Conservation (phyloP, 2,113 vertebrate genomes). For the Scopus umbretta region DNA sequence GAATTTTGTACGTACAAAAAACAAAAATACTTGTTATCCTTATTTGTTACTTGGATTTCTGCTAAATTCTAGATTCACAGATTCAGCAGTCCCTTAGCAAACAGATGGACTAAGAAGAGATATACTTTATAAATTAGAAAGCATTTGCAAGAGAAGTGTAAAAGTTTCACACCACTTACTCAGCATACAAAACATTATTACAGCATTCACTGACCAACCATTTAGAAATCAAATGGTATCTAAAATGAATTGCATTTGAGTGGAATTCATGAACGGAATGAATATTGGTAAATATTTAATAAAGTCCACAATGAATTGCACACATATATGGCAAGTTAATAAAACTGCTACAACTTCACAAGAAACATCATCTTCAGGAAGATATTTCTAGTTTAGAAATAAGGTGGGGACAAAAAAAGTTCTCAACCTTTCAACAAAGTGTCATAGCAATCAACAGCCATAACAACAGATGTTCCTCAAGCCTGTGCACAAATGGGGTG, state of each 20-base stretch:
- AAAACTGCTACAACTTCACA: background rate
- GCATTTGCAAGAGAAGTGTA: background rate
- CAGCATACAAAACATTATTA: background rate
- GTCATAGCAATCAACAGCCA: background rate
- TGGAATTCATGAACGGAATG: no score
- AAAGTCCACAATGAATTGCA: background rate
- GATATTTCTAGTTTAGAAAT: background rate
- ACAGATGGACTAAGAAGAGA: background rate
- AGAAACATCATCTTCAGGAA: background rate
- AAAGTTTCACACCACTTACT: background rate
- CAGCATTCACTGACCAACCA: background rate
- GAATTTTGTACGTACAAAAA: background rate
- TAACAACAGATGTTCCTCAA: background rate
- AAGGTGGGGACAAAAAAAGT: background rate
- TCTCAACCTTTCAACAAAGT: background rate
- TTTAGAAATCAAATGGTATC: background rate
- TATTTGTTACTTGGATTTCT: background rate
- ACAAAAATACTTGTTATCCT: fast-evolving
- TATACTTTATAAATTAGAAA: background rate
- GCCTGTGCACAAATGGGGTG: background rate
- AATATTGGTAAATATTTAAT: no score
- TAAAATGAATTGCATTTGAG: background rate
- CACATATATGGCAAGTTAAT: background rate
- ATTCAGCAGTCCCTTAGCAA: background rate
- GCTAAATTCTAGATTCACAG: background rate